Percentiles rank a stretch among this genome's conserved stretches.
Conservation (phyloP, 2,888 invertebrate genomes). For the Lithophane ornitopus region DNA sequence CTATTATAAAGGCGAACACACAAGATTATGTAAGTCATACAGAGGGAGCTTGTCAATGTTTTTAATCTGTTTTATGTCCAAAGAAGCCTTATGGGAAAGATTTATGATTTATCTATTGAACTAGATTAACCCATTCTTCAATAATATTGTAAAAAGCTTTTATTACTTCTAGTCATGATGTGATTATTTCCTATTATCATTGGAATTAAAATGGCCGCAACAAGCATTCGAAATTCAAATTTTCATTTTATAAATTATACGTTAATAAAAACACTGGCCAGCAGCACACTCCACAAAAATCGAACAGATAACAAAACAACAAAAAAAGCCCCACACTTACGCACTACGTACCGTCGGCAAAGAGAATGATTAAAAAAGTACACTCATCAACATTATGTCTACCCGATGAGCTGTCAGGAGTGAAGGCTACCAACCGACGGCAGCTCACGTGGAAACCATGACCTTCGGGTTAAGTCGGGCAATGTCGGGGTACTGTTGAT, state of each 20-base stretch:
- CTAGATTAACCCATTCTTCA: not conserved
- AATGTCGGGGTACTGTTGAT: conserved; percentile 71
- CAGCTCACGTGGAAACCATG: conserved; percentile 69
- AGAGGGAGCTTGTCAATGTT: not conserved
- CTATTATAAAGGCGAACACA: not conserved
- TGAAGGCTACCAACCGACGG: conserved; percentile 82
- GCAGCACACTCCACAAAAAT: conserved; percentile 21
- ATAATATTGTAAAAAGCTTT: not conserved
- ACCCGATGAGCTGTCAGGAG: conserved; percentile 84
- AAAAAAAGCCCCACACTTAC: conserved; percentile 51
- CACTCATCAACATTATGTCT: conserved; percentile 85
- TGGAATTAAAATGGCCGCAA: not conserved
- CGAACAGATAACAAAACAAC: conserved; percentile 41
- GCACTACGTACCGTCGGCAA: conserved; percentile 64
- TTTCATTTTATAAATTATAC: not conserved
- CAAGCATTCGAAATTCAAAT: not conserved
- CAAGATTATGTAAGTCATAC: not conserved
- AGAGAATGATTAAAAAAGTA: conserved; percentile 80
- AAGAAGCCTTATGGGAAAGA: not conserved
- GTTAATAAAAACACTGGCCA: conserved; percentile 11
- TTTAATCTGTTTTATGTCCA: not conserved
- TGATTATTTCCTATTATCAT: not conserved
- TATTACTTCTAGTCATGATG: too few relatives aligned
- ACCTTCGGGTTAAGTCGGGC: conserved; percentile 75
- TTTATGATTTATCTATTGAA: conserved; percentile 11